Evolutionary conservation across 2,113 vertebrate genomes (phyloP).

Genomic region (Bombycilla garrulus): DNA sequence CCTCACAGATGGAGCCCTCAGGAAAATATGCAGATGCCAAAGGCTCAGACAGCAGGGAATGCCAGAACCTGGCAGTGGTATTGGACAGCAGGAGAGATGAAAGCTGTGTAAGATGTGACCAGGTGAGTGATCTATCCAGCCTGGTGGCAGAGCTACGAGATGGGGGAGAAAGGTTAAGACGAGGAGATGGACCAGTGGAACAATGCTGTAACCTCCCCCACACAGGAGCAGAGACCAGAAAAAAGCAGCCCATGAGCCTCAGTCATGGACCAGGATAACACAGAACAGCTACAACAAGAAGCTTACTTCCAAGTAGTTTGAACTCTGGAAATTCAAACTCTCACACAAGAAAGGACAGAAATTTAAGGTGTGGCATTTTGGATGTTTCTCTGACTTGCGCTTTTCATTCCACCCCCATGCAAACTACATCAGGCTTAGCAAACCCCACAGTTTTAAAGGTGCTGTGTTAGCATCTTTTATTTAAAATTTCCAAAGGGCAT

Average conservation of each 20-base stretch:
- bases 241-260: not conserved
- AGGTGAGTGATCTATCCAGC: not conserved
- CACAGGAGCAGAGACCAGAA: not conserved
- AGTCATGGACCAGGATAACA: not conserved
- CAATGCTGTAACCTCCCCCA: not conserved
- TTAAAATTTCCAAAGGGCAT: not conserved
- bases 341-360: not conserved
- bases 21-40: not conserved
- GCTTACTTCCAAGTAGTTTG: not conserved
- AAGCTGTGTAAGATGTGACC: not conserved
- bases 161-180: not conserved
- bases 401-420: not conserved
- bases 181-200: not conserved
- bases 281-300: not conserved
- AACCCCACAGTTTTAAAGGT: not conserved
- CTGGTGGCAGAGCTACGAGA: not conserved
- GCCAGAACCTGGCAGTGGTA: not conserved
- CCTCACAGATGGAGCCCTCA: not conserved
- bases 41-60: not conserved
- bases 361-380: not conserved
- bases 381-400: not conserved
- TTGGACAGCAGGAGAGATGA: not conserved
- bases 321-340: not conserved
- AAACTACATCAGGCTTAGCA: not conserved
- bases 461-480: not conserved